Percentiles rank a stretch among this genome's conserved stretches.
These are phyloP conservation scores for Eumacrocentrus americanus DNA, from an alignment of 2,888 invertebrate species.

Conservation along the genomic window DNA sequence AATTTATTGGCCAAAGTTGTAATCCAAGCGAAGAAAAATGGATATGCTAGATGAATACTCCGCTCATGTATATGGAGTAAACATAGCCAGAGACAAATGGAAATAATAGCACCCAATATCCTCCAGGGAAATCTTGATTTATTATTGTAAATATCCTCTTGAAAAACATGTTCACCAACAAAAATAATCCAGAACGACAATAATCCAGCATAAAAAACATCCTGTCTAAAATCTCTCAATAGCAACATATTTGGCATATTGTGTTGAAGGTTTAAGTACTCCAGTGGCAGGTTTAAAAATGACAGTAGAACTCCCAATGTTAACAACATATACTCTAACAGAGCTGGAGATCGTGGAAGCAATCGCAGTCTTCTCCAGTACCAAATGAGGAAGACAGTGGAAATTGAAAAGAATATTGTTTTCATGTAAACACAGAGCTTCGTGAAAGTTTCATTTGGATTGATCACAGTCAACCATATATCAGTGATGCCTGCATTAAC, in stretches of 20 bases:
- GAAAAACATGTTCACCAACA: conserved; percentile 94
- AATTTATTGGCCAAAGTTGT: conserved; percentile 89
- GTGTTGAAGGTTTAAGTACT: conserved; percentile 85
- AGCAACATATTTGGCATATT: conserved; percentile 96
- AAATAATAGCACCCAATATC: conserved; percentile 88
- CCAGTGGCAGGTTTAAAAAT: conserved; percentile 89
- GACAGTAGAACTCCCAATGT: conserved; percentile 84
- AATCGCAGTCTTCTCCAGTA: conserved; percentile 90
- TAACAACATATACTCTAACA: conserved; percentile 92
- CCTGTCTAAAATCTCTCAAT: conserved; percentile 89
- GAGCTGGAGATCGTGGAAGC: conserved; percentile 82
- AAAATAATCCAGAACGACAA: conserved; percentile 98
- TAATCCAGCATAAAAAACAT: conserved; percentile 94
- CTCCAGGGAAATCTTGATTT: conserved; percentile 90
- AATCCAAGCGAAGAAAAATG: conserved; percentile 98
- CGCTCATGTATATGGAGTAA: conserved; percentile 97
- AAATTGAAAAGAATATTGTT: conserved; percentile 87
- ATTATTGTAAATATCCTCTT: conserved; percentile 79
- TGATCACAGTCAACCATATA: conserved; percentile 83
- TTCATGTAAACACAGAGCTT: conserved; percentile 95
- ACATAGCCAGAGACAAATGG: conserved; percentile 90
- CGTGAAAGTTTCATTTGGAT: conserved; percentile 99
- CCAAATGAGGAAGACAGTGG: conserved; percentile 85
- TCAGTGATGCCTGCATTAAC: conserved; percentile 84
- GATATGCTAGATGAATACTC: conserved; percentile 93